These are phyloP conservation scores for Halesus radiatus DNA, from an alignment of 1,140 invertebrate species.

Conservation along the genomic window DNA sequence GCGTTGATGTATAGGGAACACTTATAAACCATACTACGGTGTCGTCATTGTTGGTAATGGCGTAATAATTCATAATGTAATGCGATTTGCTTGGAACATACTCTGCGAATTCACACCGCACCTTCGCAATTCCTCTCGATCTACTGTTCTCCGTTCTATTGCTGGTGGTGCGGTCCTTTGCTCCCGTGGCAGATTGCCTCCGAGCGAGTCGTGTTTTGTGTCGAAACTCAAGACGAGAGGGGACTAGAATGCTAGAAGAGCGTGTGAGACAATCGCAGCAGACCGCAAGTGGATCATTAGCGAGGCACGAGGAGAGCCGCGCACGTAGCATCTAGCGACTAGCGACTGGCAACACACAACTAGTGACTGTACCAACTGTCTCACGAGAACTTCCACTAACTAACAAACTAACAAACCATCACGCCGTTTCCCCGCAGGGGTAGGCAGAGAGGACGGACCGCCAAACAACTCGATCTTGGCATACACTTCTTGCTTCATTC, in stretches of 20 bases:
- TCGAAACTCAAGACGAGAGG: background rate
- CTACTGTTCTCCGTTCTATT: background rate
- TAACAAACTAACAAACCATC: too few species aligned
- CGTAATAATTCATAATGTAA: constrained; percentile 2
- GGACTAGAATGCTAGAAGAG: too few species aligned
- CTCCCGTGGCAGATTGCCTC: background rate
- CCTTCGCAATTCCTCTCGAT: background rate
- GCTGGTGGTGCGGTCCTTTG: background rate
- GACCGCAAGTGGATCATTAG: constrained; percentile 7
- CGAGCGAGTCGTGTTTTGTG: background rate
- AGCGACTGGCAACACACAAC: too few species aligned
- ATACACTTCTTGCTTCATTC: too few species aligned
- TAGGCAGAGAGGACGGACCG: too few species aligned
- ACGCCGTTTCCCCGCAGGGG: too few species aligned
- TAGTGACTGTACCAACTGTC: background rate
- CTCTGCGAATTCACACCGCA: background rate
- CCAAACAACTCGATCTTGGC: too few species aligned
- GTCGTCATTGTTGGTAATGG: background rate
- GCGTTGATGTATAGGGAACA: background rate
- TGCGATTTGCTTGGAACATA: background rate
- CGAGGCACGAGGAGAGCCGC: background rate
- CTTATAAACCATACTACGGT: background rate
- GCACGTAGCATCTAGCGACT: too few species aligned
- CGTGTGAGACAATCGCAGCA: background rate
- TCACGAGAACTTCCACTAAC: constrained; percentile 5